phyloP scores from a whole-genome alignment of 2,888 invertebrate genomes.

The Acanthococcus lagerstroemiae region DNA sequence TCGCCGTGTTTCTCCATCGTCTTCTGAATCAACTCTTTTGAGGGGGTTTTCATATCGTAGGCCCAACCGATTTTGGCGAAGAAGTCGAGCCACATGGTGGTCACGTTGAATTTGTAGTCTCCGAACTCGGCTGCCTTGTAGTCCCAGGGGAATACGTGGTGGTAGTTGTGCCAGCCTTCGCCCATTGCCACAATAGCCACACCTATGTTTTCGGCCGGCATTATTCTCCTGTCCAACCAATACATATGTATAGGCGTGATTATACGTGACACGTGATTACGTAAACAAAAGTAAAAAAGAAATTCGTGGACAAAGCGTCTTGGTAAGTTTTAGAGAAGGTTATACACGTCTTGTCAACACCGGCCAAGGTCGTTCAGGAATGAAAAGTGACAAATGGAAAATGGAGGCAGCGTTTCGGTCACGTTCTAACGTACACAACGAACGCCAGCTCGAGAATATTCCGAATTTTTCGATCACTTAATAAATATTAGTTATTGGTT shows the following conservation, averaged over 20 bases:
- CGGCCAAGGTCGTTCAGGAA: too few species aligned
- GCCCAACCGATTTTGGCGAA: slow-evolving; percentile 53
- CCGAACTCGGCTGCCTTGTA: slow-evolving; percentile 85
- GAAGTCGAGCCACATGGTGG: slow-evolving; percentile 49
- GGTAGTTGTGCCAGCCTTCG: slow-evolving; percentile 91
- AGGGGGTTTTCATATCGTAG: slow-evolving; percentile 61
- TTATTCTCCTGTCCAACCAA: slow-evolving; percentile 56
- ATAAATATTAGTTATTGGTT: too few species aligned
- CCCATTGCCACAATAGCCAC: slow-evolving; percentile 67
- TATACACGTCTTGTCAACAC: too few species aligned
- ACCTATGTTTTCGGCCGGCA: slow-evolving; percentile 63
- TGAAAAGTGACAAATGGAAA: too few species aligned
- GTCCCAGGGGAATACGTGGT: slow-evolving; percentile 88
- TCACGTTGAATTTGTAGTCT: slow-evolving; percentile 44
- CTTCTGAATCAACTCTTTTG: slow-evolving; percentile 45
- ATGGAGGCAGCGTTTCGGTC: too few species aligned
- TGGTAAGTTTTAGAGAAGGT: neutral
- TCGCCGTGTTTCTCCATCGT: neutral
- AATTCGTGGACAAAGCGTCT: neutral
- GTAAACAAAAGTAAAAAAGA: neutral
- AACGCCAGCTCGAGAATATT: too few species aligned
- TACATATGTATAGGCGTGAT: too few species aligned
- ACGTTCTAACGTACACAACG: too few species aligned
- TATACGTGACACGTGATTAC: neutral
- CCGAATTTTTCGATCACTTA: too few species aligned